Conservation (phyloP, 2,888 invertebrate genomes). For the Drosophila leonis region DNA sequence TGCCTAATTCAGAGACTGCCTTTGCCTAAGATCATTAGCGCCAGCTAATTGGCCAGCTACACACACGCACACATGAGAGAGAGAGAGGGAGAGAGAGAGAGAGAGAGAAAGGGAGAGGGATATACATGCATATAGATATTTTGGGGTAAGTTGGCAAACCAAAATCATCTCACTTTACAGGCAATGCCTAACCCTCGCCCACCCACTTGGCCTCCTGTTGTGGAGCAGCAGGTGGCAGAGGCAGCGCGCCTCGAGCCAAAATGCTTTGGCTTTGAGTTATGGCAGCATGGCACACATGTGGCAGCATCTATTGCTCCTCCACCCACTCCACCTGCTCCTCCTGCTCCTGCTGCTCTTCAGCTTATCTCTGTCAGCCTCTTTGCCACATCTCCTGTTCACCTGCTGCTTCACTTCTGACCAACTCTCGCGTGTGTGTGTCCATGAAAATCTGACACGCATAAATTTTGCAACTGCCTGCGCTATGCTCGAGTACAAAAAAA, state of each 20-base stretch:
- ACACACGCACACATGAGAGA: not conserved
- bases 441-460: constrained; percentile 79
- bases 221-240: constrained; percentile 55
- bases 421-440: constrained; percentile 58
- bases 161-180: constrained; percentile 38
- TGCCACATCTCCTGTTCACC: not conserved
- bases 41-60: constrained; percentile 41
- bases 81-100: not conserved
- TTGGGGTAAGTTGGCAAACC: constrained; percentile 24
- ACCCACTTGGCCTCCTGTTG: not conserved
- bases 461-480: constrained; percentile 42
- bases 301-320: constrained; percentile 24
- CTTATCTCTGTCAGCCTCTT: constrained; percentile 1
- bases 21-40: constrained; percentile 34
- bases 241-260: constrained; percentile 39
- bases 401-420: constrained; percentile 13
- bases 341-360: not conserved
- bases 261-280: constrained; percentile 64
- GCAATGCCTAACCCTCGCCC: not conserved
- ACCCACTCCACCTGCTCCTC: not conserved
- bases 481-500: constrained; percentile 22
- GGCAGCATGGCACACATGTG: constrained; percentile 65
- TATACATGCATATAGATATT: not conserved
- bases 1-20: constrained; percentile 8
- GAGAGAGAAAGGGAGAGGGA: not conserved